Conservation (phyloP, 2,888 invertebrate genomes). For the Yponomeuta cagnagella region DNA sequence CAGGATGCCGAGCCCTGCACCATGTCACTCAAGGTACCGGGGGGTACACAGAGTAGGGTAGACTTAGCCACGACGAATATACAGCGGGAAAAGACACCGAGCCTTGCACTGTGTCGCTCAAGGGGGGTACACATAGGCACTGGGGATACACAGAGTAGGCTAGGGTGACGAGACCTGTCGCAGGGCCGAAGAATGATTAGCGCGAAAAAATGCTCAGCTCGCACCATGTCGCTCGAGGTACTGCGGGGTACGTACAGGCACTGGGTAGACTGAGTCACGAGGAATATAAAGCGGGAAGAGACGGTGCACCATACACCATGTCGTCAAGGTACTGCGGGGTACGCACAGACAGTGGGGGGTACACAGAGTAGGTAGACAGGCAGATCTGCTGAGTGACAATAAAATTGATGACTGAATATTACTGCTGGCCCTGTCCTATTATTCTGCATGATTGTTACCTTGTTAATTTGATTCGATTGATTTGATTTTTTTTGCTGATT, state of each 20-base stretch:
- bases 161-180: conserved; percentile 84
- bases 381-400: too few species aligned
- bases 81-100: conserved; percentile 91
- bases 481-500: too few species aligned
- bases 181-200: conserved; percentile 94
- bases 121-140: conserved; percentile 42
- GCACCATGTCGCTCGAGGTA: conserved; percentile 93
- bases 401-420: too few species aligned
- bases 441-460: too few species aligned
- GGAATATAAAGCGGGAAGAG: conserved; percentile 93
- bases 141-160: not conserved
- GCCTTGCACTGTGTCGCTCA: conserved; percentile 92
- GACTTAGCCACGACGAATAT: conserved; percentile 93
- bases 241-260: not conserved
- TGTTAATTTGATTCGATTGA: too few species aligned
- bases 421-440: too few species aligned
- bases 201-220: conserved; percentile 91
- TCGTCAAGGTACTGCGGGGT: conserved; percentile 82
- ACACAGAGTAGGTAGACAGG: not conserved
- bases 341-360: not conserved
- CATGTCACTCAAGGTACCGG: conserved; percentile 88
- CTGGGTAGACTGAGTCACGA: conserved; percentile 52
- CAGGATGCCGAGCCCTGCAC: conserved; percentile 93
- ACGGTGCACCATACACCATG: conserved; percentile 93
- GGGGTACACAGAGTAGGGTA: conserved; percentile 35